These are phyloP conservation scores for Xanthia togata DNA, from an alignment of 2,888 invertebrate species.

Conservation along the genomic window DNA sequence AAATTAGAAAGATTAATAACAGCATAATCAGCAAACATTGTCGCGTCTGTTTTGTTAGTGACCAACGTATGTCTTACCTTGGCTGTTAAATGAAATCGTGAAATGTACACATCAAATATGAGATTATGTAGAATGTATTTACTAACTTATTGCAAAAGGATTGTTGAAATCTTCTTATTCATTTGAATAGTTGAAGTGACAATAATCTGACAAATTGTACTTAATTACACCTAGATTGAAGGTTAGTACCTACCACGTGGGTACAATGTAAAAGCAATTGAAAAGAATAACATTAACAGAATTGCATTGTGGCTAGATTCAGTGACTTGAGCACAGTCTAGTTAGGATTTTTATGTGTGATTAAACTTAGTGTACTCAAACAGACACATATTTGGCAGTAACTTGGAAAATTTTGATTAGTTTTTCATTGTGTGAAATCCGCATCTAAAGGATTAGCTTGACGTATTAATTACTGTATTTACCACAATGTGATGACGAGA, in stretches of 20 bases:
- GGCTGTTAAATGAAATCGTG: constrained; percentile 1
- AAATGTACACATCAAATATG: background rate
- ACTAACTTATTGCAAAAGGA: constrained; percentile 2
- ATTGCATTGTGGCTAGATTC: background rate
- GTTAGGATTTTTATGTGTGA: background rate
- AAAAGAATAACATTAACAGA: constrained; percentile 18
- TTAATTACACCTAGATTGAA: background rate
- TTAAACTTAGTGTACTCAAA: background rate
- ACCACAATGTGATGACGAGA: background rate
- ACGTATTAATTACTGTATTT: background rate
- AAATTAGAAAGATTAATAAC: background rate
- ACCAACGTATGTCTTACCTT: background rate
- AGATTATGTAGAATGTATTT: background rate
- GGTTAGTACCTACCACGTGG: background rate
- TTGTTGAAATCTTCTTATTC: background rate
- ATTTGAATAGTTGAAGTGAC: constrained; percentile 6
- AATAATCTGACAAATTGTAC: constrained; percentile 2
- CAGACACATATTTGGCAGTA: background rate
- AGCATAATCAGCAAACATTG: background rate
- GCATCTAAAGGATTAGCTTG: background rate
- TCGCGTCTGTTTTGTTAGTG: background rate
- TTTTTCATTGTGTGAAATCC: background rate
- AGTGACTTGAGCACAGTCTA: background rate
- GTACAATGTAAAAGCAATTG: constrained; percentile 3
- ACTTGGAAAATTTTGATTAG: background rate